Evolutionary conservation across 2,888 invertebrate species (phyloP).

Genomic region (Holacanthella duospinosa): DNA sequence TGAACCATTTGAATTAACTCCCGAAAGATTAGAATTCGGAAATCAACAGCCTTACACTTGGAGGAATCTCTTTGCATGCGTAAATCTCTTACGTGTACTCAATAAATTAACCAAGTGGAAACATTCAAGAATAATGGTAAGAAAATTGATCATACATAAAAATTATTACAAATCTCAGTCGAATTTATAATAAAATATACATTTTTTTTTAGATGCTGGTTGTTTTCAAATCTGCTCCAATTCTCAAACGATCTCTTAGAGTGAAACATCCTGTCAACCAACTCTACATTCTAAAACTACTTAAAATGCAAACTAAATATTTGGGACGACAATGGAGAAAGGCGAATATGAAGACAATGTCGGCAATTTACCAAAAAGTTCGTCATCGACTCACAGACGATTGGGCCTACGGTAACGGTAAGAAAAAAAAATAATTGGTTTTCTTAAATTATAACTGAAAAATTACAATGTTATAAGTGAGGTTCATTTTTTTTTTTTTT

Average conservation of each 20-base stretch:
- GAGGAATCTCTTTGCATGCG: constrained; percentile 96
- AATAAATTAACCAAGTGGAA: constrained; percentile 99
- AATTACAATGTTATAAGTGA: too few species aligned
- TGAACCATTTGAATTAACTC: constrained; percentile 83
- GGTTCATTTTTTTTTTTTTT: too few species aligned
- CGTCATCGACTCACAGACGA: constrained; percentile 94
- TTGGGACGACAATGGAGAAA: constrained; percentile 98
- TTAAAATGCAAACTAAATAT: constrained; percentile 99
- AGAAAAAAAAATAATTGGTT: too few species aligned
- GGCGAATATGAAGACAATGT: constrained; percentile 98
- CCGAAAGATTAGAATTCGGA: constrained; percentile 78
- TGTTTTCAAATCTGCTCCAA: constrained; percentile 98
- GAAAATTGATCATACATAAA: constrained; percentile 4
- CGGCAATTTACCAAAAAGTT: constrained; percentile 95
- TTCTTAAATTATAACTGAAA: too few species aligned
- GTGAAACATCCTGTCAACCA: constrained; percentile 94
- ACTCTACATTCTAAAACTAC: constrained; percentile 87
- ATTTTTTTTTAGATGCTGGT: constrained; percentile 66
- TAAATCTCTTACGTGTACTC: constrained; percentile 86
- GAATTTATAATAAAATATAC: neutral
- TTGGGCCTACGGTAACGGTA: constrained; percentile 97
- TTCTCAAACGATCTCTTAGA: constrained; percentile 89
- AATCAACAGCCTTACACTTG: constrained; percentile 81
- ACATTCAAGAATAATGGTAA: constrained; percentile 88
- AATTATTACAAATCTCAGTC: neutral